Conservation (phyloP, 2,888 invertebrate genomes). For the Cinara cedri region DNA sequence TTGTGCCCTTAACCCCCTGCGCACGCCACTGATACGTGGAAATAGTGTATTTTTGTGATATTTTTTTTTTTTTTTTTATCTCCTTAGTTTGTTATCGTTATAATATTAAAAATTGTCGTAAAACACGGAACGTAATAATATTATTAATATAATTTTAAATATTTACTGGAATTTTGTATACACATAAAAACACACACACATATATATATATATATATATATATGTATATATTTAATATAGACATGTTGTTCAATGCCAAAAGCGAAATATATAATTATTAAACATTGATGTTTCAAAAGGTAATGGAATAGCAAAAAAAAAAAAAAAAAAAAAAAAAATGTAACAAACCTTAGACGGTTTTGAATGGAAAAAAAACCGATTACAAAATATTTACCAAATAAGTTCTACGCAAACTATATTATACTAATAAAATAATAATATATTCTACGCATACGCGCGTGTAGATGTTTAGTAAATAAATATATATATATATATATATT, state of each 20-base stretch:
- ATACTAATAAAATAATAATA: constrained; percentile 16
- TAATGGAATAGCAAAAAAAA: background rate
- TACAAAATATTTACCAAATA: too few species aligned
- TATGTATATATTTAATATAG: background rate
- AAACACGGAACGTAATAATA: background rate
- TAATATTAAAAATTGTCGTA: constrained; percentile 30
- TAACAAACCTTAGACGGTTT: constrained; percentile 2
- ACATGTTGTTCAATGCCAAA: constrained; percentile 29
- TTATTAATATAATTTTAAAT: constrained; percentile 38
- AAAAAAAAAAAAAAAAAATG: constrained; percentile 11
- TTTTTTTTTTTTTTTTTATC: too few species aligned
- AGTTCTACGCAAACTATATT: background rate
- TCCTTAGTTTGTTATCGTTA: too few species aligned
- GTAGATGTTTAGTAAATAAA: too few species aligned
- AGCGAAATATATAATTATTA: constrained; percentile 15
- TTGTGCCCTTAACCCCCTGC: too few species aligned
- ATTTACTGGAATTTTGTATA: constrained; percentile 42
- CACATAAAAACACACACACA: too few species aligned
- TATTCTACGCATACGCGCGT: constrained; percentile 23
- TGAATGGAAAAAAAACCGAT: too few species aligned
- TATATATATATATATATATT: constrained; percentile 18
- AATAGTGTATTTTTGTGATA: constrained; percentile 39
- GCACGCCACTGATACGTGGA: too few species aligned
- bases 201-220: too few species aligned
- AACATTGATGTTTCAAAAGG: constrained; percentile 18